Percentiles rank a stretch among this genome's conserved stretches.
Evolutionary conservation across 2,888 invertebrate species (phyloP).

Genomic region (Prosopocoilus inquinatus): DNA sequence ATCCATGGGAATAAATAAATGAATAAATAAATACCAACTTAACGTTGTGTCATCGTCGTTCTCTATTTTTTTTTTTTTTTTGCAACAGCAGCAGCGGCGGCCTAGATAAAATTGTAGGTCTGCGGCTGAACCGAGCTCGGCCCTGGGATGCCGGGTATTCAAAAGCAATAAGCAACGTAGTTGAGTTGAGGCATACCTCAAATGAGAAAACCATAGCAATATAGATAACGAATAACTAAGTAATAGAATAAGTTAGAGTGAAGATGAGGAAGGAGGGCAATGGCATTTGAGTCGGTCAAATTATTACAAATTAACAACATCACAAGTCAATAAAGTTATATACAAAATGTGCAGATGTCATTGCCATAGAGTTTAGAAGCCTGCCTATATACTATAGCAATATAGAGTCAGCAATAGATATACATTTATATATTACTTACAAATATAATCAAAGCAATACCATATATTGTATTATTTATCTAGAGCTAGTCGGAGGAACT

Average conservation of each 20-base stretch:
- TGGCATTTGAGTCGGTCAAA: slow-evolving; percentile 27
- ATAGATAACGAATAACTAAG: slow-evolving; percentile 46
- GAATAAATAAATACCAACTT: no score
- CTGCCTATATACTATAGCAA: slow-evolving; percentile 51
- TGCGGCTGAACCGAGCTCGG: slow-evolving; percentile 29
- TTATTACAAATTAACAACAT: slow-evolving; percentile 8
- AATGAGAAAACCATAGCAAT: slow-evolving; percentile 51
- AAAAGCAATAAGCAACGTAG: slow-evolving; percentile 54
- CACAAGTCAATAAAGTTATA: slow-evolving; percentile 3
- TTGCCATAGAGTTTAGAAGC: slow-evolving; percentile 43
- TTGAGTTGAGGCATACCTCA: slow-evolving; percentile 32
- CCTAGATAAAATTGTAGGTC: slow-evolving; percentile 34
- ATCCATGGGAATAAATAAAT: no score
- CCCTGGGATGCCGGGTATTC: slow-evolving; percentile 53
- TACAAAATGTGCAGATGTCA: slow-evolving; percentile 23
- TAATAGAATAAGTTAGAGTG: slow-evolving; percentile 34
- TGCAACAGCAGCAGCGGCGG: slow-evolving; percentile 19
- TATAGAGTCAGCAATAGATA: slow-evolving; percentile 51
- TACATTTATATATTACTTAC: slow-evolving; percentile 24
- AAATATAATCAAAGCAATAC: slow-evolving; percentile 50
- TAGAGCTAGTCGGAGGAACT: slow-evolving; percentile 43
- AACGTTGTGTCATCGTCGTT: no score
- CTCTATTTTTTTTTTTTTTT: no score
- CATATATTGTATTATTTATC: slow-evolving; percentile 46
- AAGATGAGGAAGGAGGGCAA: slow-evolving; percentile 16